A percentile compares a stretch with the other conserved stretches of the same genome.
Evolutionary conservation across 2,113 vertebrate genomes (phyloP).

Genomic region (Chloebia gouldiae): DNA sequence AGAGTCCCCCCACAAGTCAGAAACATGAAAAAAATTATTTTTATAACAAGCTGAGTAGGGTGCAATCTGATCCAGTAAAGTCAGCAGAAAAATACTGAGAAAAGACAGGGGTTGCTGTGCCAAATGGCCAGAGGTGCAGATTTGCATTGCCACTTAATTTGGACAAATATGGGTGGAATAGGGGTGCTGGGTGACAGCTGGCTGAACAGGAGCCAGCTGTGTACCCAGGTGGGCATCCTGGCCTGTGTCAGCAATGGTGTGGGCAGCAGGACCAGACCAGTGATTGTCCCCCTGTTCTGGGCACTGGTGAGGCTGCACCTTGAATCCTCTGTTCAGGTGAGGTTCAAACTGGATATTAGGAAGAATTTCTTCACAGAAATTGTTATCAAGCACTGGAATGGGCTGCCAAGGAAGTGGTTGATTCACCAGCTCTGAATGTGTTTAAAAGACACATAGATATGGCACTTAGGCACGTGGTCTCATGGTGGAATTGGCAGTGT

Average conservation of each 20-base stretch:
- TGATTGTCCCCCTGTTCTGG: not conserved
- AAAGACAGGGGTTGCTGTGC: not conserved
- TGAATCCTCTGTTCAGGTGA: not conserved
- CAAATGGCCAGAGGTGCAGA: not conserved
- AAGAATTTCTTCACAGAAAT: not conserved
- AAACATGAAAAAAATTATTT: not conserved
- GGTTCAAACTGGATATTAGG: not conserved
- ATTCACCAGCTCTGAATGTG: not conserved
- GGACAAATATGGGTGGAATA: not conserved
- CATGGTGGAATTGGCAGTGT: not conserved
- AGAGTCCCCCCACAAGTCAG: not conserved
- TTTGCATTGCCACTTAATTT: not conserved
- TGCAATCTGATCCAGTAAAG: not conserved
- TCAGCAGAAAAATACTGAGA: not conserved
- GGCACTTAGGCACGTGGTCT: not conserved
- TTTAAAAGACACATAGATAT: fast-evolving
- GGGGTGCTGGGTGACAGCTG: not conserved
- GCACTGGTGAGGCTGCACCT: not conserved
- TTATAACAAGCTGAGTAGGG: not conserved
- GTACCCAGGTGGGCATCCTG: not conserved
- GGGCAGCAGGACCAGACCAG: not conserved
- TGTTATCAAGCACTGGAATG: not conserved
- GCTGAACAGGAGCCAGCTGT: not conserved
- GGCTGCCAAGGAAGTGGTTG: not conserved
- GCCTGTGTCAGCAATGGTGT: not conserved